These are phyloP conservation scores for Andrena chrysosceles DNA, from an alignment of 2,888 invertebrate genomes.

Conservation along the genomic window DNA sequence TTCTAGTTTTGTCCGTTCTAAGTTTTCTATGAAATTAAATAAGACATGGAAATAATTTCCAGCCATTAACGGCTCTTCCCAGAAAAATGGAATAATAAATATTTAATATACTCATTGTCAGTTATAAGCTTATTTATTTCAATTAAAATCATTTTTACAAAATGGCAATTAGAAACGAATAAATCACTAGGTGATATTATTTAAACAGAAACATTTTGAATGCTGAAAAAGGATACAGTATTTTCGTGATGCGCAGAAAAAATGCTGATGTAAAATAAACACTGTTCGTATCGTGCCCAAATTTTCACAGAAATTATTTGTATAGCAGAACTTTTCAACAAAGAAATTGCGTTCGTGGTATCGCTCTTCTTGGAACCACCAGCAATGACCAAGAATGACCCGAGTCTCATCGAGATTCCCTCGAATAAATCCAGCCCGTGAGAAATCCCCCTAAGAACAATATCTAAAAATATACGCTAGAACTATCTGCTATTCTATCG, in stretches of 20 bases:
- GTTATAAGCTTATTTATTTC: neutral
- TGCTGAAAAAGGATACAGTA: neutral
- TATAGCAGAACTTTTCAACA: neutral
- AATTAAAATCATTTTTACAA: neutral
- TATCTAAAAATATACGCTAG: conserved; percentile 18
- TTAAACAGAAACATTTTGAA: neutral
- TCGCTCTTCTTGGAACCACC: neutral
- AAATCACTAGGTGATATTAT: neutral
- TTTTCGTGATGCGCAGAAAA: neutral
- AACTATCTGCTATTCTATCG: neutral
- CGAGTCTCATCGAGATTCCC: conserved; percentile 17
- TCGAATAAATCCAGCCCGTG: conserved; percentile 37
- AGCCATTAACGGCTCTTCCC: neutral
- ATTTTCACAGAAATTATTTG: conserved; percentile 11
- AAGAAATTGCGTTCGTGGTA: conserved; percentile 8
- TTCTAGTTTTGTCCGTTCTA: too few relatives aligned
- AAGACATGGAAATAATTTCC: neutral
- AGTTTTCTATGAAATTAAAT: too few relatives aligned
- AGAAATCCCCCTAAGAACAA: conserved; percentile 23
- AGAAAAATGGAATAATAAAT: too few relatives aligned
- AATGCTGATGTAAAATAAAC: conserved; percentile 3
- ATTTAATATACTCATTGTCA: too few relatives aligned
- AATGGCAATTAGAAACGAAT: neutral
- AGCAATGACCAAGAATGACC: neutral
- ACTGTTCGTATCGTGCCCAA: neutral